These are phyloP conservation scores for Lepidotrigona ventralis DNA, from an alignment of 1,140 invertebrate species.

Conservation along the genomic window DNA sequence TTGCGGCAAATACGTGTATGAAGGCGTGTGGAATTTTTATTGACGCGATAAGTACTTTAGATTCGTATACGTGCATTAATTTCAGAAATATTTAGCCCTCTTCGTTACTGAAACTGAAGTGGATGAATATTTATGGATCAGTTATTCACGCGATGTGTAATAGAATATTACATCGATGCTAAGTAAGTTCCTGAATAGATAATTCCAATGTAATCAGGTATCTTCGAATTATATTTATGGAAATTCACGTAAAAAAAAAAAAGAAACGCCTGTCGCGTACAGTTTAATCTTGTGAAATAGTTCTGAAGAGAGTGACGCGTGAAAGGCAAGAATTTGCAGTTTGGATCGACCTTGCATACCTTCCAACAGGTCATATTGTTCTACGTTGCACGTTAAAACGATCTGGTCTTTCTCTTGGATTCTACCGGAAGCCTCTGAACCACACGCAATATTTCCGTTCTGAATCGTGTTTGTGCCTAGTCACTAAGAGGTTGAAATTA, in stretches of 20 bases:
- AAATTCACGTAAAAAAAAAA: neutral
- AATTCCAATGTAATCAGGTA: neutral
- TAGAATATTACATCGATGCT: neutral
- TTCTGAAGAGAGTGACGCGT: conserved; percentile 57
- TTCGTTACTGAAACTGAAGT: neutral
- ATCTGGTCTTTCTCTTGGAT: conserved; percentile 20
- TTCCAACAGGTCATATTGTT: conserved; percentile 42
- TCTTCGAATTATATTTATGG: neutral
- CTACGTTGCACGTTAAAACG: neutral
- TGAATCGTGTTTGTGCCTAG: neutral
- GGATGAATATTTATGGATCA: neutral
- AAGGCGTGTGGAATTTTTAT: neutral
- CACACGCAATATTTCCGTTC: conserved; percentile 6
- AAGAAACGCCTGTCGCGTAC: neutral
- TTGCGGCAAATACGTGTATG: neutral
- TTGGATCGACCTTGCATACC: conserved; percentile 68
- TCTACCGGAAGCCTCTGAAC: conserved; percentile 21
- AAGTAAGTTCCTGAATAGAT: neutral
- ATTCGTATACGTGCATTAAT: neutral
- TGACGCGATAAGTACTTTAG: neutral
- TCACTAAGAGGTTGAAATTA: neutral
- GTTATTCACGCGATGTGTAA: neutral
- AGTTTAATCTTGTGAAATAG: conserved; percentile 42
- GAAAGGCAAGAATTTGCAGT: conserved; percentile 64
- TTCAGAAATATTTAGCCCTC: neutral